Base-by-base conservation (phyloP, 2,797 vertebrate genomes). In the Crocidura indochinensis region DNA sequence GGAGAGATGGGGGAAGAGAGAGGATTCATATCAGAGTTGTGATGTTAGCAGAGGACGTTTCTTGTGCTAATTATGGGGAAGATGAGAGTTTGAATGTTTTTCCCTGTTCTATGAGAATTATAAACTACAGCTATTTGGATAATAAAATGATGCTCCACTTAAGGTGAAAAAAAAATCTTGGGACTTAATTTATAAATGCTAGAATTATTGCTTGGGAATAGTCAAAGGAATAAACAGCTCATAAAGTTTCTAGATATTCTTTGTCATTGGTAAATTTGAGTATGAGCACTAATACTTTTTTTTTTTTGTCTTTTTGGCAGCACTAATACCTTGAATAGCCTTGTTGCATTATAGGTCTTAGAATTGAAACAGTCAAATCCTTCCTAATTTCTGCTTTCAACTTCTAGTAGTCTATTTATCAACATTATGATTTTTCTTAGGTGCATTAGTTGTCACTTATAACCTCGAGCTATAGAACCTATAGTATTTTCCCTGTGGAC, bases 101-200 rank as follows among this genome's bases (percentile, higher is more conserved):
- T 64, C 10, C 67, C 65, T 69, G 14, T 14, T 38, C 10, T 53
- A 53, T 26, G 8, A 9, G 3, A 62, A 68, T 19, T n/a, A 49
- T 27, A 84, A 82, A 68, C 49, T 8, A 0, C 11, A 86, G 9
- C 64, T 20, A 84, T 1, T 24, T 1, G 29, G 49, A 15, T 71
- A 56, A 47, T 77, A 76, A 44, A 17, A 29, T 2, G 68, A 0
- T n/a, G n/a, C 1, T 69, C 24, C 20, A 73, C 5, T 79, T 88
- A 82, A 44, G 10, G 82, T 4, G 73, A 4, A 38, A 26, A 62
- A 90, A 81, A 86, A 19, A 0, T 67, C 22, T 49, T 27, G 56
- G 20, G 17, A 73, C 8, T 83, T 89, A 47, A 85, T 71, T 69
- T 92, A n/a, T 8, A 81, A 68, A 49, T 78, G 7, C n/a, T 68